Evolutionary conservation across 2,888 invertebrate species (phyloP).

Genomic region (Nudaria mundana): DNA sequence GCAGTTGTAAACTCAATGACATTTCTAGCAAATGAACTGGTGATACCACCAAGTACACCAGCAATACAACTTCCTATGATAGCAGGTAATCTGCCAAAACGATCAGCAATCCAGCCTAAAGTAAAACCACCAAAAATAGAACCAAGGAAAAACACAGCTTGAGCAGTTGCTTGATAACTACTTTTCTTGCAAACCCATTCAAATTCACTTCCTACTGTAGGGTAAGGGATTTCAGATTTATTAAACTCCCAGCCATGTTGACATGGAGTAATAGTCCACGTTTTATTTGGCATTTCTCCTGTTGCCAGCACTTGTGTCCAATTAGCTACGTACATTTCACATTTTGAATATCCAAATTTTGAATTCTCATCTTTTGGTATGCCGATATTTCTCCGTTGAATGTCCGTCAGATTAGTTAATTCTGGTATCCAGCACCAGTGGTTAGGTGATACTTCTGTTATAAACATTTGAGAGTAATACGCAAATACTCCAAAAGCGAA

Average conservation of each 20-base stretch:
- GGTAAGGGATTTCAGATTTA: constrained; percentile 55
- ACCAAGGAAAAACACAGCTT: constrained; percentile 55
- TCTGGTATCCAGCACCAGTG: constrained; percentile 53
- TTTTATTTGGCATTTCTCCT: constrained; percentile 36
- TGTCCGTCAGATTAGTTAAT: constrained; percentile 40
- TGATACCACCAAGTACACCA: constrained; percentile 47
- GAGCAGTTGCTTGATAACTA: constrained; percentile 58
- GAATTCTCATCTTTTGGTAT: constrained; percentile 39
- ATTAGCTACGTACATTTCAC: constrained; percentile 45
- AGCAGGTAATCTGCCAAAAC: constrained; percentile 54
- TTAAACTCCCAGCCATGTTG: constrained; percentile 60
- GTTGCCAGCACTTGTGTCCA: constrained; percentile 50
- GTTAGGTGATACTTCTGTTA: constrained; percentile 47
- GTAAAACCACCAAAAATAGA: constrained; percentile 53
- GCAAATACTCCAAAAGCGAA: constrained; percentile 43
- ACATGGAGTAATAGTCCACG: constrained; percentile 48
- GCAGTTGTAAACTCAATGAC: constrained; percentile 45
- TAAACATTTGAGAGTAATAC: constrained; percentile 46
- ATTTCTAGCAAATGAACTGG: constrained; percentile 45
- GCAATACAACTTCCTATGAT: constrained; percentile 43
- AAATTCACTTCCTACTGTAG: constrained; percentile 54
- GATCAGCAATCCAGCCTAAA: constrained; percentile 54
- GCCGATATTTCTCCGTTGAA: constrained; percentile 41
- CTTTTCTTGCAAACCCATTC: constrained; percentile 59
- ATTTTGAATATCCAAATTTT: constrained; percentile 51